Evolutionary conservation across 1,140 invertebrate genomes (phyloP).

Genomic region (Lutraria rhynchaena): DNA sequence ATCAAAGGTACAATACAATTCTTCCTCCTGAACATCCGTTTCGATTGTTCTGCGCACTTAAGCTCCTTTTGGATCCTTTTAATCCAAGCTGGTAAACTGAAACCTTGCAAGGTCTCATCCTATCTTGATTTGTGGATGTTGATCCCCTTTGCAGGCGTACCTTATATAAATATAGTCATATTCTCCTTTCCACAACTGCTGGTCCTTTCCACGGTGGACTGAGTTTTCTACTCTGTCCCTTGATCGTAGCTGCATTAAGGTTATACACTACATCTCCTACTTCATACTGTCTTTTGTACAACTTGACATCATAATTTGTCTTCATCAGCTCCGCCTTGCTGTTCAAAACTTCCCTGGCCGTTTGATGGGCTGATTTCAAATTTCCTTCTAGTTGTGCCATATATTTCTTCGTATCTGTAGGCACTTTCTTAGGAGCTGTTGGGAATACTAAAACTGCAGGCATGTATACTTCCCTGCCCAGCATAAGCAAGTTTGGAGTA

Average conservation of each 20-base stretch:
- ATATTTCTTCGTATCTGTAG: constrained; percentile 5
- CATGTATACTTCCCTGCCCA: constrained; percentile 39
- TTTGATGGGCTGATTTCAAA: constrained; percentile 23
- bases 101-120: neutral
- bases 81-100: neutral
- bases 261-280: constrained; percentile 28
- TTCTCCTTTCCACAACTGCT: constrained; percentile 4
- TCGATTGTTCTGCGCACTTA: neutral
- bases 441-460: constrained; percentile 38
- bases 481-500: constrained; percentile 46
- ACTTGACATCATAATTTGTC: constrained; percentile 31
- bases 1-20: constrained; percentile 3
- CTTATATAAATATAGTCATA: neutral
- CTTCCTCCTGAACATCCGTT: neutral
- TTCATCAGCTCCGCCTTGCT: constrained; percentile 2
- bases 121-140: constrained; percentile 6
- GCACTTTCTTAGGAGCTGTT: neutral
- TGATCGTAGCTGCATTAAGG: neutral
- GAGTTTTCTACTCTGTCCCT: constrained; percentile 45
- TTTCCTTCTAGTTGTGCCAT: neutral
- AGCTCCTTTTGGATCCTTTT: constrained; percentile 8
- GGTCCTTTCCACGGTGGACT: constrained; percentile 40
- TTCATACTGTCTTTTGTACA: constrained; percentile 16
- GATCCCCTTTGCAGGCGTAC: neutral
- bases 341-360: neutral